Evolutionary conservation across 2,797 vertebrate genomes (phyloP), one percentile per base, ranked within the genome.

Genomic region (Taeniopygia guttata): DNA sequence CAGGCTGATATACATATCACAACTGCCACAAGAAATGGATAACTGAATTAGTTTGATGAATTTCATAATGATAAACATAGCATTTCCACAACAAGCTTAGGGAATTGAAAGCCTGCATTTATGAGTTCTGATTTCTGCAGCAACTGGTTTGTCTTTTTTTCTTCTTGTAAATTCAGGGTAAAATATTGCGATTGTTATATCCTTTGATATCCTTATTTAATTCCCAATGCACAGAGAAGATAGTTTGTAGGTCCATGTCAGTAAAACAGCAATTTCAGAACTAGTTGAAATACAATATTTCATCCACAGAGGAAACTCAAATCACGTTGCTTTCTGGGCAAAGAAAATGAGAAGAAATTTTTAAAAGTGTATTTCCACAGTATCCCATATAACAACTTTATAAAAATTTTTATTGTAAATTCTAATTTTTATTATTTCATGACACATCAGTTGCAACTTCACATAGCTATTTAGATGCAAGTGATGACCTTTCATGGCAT

Each of bases 41-140:
- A 89, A 67, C 62, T 76, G 90, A 84, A 90, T 73, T 59, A 54
- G 43, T 95, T 81, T 90, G 86, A 84, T 87, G 17, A 84, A 81
- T 92, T 92, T 82, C 2, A 7, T 70, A 85, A 70, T 59, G 85
- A 91, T 42, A 38, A 77, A 74, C 42, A n/a, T 43, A 82, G 43
- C 69, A 68, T 40, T 93, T 74, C 38, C 30, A 73, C 46, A 27
- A 68, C 36, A 79, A 70, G 40, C 29, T 87, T 32, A 54, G 21
- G 45, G 74, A 76, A 66, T 46, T 46, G 74, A 75, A 91, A 70
- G 19, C 11, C 36, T 87, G 32, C 11, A n/a, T 80, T 89, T 89
- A 66, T 36, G 67, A 87, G 42, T 87, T 82, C 59, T 30, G n/a
- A 68, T 66, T 91, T 74, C 84, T 83, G 60, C 52, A 84, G 58